Evolutionary conservation across 2,797 vertebrate genomes (phyloP).

Genomic region (Champsocephalus esox): DNA sequence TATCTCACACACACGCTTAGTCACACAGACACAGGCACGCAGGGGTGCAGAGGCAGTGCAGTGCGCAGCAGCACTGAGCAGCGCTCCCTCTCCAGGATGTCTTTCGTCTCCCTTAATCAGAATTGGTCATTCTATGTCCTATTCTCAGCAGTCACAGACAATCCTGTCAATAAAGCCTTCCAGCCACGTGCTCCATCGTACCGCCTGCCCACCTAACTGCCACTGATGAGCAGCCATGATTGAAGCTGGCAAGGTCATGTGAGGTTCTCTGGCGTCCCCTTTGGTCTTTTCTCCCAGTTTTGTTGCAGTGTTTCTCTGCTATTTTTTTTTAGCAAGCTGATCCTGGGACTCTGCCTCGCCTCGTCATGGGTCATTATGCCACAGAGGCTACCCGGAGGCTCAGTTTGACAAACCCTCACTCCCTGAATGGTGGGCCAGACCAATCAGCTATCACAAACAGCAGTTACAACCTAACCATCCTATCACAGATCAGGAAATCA

Average conservation of each 20-base stretch:
- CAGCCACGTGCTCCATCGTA: slow-evolving; percentile 39
- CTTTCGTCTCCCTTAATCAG: slow-evolving; percentile 69
- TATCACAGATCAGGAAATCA: slow-evolving; percentile 82
- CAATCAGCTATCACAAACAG: slow-evolving; percentile 79
- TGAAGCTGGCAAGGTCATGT: slow-evolving; percentile 83
- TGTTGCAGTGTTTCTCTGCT: slow-evolving; percentile 51
- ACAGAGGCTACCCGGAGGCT: slow-evolving; percentile 67
- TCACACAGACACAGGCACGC: slow-evolving; percentile 66
- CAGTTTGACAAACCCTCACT: slow-evolving; percentile 66
- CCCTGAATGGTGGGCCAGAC: slow-evolving; percentile 66
- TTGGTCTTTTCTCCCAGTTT: slow-evolving; percentile 47
- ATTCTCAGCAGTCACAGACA: slow-evolving; percentile 63
- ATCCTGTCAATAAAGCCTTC: slow-evolving; percentile 64
- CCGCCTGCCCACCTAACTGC: slow-evolving; percentile 58
- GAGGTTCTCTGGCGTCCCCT: slow-evolving; percentile 66
- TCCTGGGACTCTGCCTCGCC: slow-evolving; percentile 57
- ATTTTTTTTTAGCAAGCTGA: slow-evolving; percentile 56
- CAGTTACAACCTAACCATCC: slow-evolving; percentile 74
- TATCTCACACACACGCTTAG: slow-evolving; percentile 41
- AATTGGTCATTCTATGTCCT: slow-evolving; percentile 60
- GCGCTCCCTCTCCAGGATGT: slow-evolving; percentile 68
- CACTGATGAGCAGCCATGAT: slow-evolving; percentile 69
- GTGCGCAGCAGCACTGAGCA: slow-evolving; percentile 71
- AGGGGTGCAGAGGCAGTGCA: slow-evolving; percentile 81
- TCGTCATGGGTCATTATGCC: slow-evolving; percentile 76